These are phyloP conservation scores for Erpornis zantholeuca DNA, from an alignment of 2,113 vertebrate species.

Conservation along the genomic window DNA sequence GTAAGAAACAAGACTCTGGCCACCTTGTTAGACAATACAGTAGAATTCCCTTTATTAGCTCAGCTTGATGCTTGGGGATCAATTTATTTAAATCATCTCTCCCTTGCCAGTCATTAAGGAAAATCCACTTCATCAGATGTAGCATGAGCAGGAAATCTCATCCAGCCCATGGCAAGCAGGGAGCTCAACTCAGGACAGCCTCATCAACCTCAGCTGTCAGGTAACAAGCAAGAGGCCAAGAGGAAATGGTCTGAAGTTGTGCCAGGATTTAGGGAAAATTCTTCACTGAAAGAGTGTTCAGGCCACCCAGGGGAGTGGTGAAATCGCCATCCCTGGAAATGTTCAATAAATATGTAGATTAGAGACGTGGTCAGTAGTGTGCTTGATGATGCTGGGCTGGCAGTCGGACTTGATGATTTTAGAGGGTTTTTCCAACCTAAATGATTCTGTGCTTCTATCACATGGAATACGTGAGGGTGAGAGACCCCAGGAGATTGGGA, in stretches of 20 bases:
- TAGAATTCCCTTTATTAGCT: neutral
- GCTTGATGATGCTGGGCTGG: neutral
- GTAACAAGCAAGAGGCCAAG: neutral
- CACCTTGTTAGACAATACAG: neutral
- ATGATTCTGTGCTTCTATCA: neutral
- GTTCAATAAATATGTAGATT: neutral
- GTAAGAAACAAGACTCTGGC: neutral
- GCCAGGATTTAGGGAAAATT: neutral
- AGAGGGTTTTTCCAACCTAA: neutral
- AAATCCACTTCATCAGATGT: neutral
- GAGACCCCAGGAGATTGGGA: neutral
- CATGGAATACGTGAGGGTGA: neutral
- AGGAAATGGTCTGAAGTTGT: neutral
- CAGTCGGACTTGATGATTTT: neutral
- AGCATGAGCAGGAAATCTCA: neutral
- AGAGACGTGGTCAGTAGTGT: neutral
- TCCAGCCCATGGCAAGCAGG: neutral
- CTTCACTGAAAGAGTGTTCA: neutral
- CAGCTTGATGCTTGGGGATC: neutral
- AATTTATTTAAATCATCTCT: neutral
- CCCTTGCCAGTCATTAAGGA: neutral
- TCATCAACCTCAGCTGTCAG: neutral
- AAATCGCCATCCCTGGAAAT: neutral
- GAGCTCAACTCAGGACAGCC: neutral
- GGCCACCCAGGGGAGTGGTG: no score